Evolutionary conservation across 2,888 invertebrate species (phyloP).

Genomic region (Hirtodrosophila alboralis): DNA sequence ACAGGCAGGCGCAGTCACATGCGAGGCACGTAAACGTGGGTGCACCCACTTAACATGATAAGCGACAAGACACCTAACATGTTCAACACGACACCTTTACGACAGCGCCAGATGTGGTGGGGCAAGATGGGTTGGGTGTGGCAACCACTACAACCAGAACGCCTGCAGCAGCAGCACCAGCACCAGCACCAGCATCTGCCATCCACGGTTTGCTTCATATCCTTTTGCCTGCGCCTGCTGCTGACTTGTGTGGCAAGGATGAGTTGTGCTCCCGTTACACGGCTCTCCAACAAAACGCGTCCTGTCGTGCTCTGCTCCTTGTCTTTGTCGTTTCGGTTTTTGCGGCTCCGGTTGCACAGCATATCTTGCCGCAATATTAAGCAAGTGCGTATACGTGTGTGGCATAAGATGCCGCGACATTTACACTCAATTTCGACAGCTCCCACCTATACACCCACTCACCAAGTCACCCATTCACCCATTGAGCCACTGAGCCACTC

Average conservation of each 20-base stretch:
- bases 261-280: conserved; percentile 10
- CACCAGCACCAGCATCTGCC: conserved; percentile 8
- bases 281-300: not conserved
- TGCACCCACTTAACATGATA: conserved; percentile 77
- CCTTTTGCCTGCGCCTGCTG: conserved; percentile 40
- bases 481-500: conserved; percentile 16
- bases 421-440: conserved; percentile 64
- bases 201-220: too few relatives aligned
- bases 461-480: conserved; percentile 4
- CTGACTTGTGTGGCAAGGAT: conserved; percentile 61
- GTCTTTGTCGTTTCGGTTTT: conserved; percentile 35
- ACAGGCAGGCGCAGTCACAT: conserved; percentile 52
- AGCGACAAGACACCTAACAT: conserved; percentile 80
- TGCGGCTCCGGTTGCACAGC: conserved; percentile 40
- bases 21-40: conserved; percentile 72
- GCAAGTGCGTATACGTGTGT: conserved; percentile 74
- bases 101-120: conserved; percentile 58
- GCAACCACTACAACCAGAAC: conserved; percentile 27
- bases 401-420: conserved; percentile 76
- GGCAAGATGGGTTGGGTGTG: not conserved
- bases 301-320: conserved; percentile 25
- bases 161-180: conserved; percentile 42
- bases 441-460: not conserved
- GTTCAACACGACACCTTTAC: conserved; percentile 79
- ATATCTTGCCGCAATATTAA: conserved; percentile 66